phyloP scores from a whole-genome alignment of 2,888 invertebrate genomes.

The Calephelis perditalis region DNA sequence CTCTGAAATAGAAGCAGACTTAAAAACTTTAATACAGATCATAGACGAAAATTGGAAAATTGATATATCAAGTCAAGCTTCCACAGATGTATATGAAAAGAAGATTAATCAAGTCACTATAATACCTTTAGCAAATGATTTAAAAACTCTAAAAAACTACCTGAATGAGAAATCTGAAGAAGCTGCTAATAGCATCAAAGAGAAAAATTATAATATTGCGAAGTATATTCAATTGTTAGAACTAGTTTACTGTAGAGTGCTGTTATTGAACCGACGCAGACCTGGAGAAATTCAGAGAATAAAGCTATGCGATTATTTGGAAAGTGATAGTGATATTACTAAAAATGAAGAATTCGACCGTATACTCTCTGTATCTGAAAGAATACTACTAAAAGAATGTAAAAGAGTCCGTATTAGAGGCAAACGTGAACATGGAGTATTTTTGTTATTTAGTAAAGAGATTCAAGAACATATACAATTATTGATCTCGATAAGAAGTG shows the following conservation, averaged over 20 bases:
- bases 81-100: constrained; percentile 22
- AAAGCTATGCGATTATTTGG: constrained; percentile 27
- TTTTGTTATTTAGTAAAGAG: constrained; percentile 35
- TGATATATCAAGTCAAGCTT: constrained; percentile 21
- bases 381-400: constrained; percentile 32
- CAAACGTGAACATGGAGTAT: constrained; percentile 34
- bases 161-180: constrained; percentile 16
- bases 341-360: constrained; percentile 25
- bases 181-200: constrained; percentile 22
- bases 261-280: constrained; percentile 32
- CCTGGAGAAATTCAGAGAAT: constrained; percentile 34
- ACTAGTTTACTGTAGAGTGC: constrained; percentile 33
- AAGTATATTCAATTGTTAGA: constrained; percentile 32
- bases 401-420: constrained; percentile 36
- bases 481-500: constrained; percentile 20
- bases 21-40: constrained; percentile 22
- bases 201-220: constrained; percentile 25
- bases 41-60: constrained; percentile 16
- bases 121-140: constrained; percentile 23
- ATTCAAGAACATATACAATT: constrained; percentile 27
- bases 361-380: constrained; percentile 26
- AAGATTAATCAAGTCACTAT: constrained; percentile 25
- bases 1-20: constrained; percentile 28
- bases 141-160: constrained; percentile 24
- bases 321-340: constrained; percentile 23